phyloP scores from a whole-genome alignment of 2,888 invertebrate genomes.

The Pyrgus malvae region DNA sequence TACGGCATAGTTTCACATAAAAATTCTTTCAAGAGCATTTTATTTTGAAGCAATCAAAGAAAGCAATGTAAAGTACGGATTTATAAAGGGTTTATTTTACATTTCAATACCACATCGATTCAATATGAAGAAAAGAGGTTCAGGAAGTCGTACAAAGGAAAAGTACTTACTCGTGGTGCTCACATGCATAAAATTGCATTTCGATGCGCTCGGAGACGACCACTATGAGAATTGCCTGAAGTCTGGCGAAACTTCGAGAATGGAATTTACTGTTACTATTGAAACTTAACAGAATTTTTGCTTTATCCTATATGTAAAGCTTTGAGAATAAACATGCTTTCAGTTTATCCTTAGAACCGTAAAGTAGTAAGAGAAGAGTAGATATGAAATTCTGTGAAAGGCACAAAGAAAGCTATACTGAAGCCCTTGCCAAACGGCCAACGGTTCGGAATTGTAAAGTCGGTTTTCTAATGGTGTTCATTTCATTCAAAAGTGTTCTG shows the following conservation, averaged over 20 bases:
- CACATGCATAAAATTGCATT: slow-evolving; percentile 20
- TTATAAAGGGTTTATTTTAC: slow-evolving; percentile 1
- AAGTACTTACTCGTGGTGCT: slow-evolving; percentile 4
- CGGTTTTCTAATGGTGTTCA: no score
- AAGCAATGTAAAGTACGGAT: not conserved
- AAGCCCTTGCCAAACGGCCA: not conserved
- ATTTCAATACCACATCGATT: slow-evolving; percentile 6
- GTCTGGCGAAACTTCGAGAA: not conserved
- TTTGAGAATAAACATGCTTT: no score
- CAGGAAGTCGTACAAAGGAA: slow-evolving; percentile 2
- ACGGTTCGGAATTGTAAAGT: not conserved
- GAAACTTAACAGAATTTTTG: not conserved
- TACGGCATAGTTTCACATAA: no score
- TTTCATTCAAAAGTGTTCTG: not conserved
- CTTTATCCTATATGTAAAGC: no score
- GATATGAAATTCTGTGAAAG: no score
- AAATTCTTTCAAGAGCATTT: no score
- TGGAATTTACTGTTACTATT: not conserved
- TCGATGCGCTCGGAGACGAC: slow-evolving; percentile 3
- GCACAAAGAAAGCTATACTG: no score
- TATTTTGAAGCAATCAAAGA: no score
- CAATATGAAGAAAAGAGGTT: slow-evolving; percentile 5
- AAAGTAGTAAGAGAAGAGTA: no score
- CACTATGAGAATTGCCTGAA: slow-evolving; percentile 3
- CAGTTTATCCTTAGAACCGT: no score